Evolutionary conservation across 2,888 invertebrate genomes (phyloP).

Genomic region (Callyntrura guangdongensis): DNA sequence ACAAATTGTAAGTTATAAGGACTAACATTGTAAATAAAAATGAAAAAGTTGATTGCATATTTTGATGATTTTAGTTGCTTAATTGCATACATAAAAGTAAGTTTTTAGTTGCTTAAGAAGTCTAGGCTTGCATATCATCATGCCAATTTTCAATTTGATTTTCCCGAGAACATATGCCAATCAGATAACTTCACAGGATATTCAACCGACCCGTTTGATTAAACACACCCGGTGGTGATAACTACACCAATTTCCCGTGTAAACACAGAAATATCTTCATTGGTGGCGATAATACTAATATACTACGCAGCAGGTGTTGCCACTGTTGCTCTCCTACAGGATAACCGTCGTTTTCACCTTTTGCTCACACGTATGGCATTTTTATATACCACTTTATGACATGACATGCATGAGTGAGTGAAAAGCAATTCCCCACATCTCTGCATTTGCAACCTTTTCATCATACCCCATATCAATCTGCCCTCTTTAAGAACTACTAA

Average conservation of each 20-base stretch:
- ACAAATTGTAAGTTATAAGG: no score
- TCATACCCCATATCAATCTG: neutral
- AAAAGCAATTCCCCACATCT: neutral
- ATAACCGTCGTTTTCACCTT: neutral
- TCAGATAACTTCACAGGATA: no score
- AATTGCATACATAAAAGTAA: no score
- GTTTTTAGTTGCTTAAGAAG: no score
- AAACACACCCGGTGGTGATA: no score
- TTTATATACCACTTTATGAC: neutral
- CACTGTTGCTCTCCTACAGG: neutral
- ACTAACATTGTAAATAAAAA: no score
- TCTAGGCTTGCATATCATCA: no score
- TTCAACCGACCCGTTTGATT: no score
- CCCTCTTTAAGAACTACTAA: neutral
- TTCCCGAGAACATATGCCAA: no score
- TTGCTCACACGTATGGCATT: neutral
- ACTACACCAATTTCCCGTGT: neutral
- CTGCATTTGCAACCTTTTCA: neutral
- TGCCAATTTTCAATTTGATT: no score
- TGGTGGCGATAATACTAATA: neutral
- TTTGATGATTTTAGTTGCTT: no score
- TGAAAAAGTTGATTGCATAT: no score
- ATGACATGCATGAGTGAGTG: neutral
- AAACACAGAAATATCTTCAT: neutral
- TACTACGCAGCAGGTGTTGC: slow-evolving; percentile 31